Base-by-base conservation (phyloP, 1,140 invertebrate species). In the Micrasema longulum region DNA sequence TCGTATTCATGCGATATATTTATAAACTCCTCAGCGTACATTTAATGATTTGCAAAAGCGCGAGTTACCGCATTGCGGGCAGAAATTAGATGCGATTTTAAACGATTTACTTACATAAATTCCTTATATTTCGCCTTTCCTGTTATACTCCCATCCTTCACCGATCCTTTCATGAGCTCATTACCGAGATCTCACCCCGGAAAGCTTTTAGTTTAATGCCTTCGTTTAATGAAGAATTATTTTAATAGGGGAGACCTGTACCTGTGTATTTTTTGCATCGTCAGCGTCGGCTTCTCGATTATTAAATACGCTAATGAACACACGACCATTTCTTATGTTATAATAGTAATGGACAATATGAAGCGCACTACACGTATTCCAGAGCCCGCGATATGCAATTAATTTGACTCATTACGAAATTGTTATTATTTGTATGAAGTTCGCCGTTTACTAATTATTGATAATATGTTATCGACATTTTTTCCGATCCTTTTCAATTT, bases 161-260 rank as follows among this genome's bases (percentile, higher is more conserved):
- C 16, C n/a, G 10, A 20, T 14, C 55, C 55, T 60, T 60, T 60
- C 35, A 41, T 60, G 16, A 35, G 5, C 55, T 36, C 55, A 38
- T 38, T 20, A 18, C 23, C 2, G 20, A 38, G 38, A 41, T 60
- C 55, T 60, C 22, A 18, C 55, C 41, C 35, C 55, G n/a, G 41
- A 60, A 60, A 60, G 35, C 55, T 60, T 60, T 60, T 60, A 60
- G 55, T 60, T 60, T 20, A 38, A 60, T 60, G 14, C 55, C 31
- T 35, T 31, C 12, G 14, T 57, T 36, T 36, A 60, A 60, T 9
- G 55, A 38, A 60, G 55, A 60, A 35, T 60, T 31, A 60, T 60
- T 60, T 60, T 14, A 60, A 60, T 60, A 43, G 35, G 36, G 35
- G 35, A 60, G 55, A 60, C 55, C 20, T 16, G 14, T 41, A 18